These are phyloP conservation scores for Aegithalos caudatus DNA, from an alignment of 2,113 vertebrate species.

Conservation along the genomic window DNA sequence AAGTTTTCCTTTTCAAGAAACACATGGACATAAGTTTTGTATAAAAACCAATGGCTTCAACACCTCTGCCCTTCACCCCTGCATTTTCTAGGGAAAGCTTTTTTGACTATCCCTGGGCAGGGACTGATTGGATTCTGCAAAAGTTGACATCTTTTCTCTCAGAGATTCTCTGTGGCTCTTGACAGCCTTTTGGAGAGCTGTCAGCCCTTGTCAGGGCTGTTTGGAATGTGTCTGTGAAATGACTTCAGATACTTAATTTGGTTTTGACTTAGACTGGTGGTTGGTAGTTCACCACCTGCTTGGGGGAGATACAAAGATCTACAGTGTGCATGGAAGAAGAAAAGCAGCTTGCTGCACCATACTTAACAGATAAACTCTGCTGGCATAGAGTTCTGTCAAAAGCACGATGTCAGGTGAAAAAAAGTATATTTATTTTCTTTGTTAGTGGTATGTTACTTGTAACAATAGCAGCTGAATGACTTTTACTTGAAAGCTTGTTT, in stretches of 20 bases:
- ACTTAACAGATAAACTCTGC: neutral
- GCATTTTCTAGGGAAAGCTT: neutral
- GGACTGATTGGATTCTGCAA: neutral
- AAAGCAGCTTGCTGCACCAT: neutral
- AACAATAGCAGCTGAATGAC: neutral
- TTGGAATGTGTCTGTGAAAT: neutral
- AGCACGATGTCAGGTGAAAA: neutral
- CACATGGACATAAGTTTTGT: neutral
- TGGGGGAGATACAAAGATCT: neutral
- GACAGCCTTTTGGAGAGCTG: neutral
- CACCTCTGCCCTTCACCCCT: accelerated
- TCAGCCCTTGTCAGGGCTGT: neutral
- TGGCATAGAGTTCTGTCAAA: neutral
- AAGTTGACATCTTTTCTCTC: neutral
- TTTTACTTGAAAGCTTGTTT: neutral
- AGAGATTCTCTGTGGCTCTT: neutral
- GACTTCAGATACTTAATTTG: neutral
- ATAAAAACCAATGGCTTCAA: neutral
- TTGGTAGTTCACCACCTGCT: neutral
- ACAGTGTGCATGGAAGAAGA: accelerated
- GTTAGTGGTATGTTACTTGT: neutral
- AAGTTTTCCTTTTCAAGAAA: neutral
- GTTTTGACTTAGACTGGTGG: neutral
- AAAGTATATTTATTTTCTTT: neutral
- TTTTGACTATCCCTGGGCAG: neutral